Base-by-base conservation (phyloP, 2,797 vertebrate genomes). In the Channa striata region DNA sequence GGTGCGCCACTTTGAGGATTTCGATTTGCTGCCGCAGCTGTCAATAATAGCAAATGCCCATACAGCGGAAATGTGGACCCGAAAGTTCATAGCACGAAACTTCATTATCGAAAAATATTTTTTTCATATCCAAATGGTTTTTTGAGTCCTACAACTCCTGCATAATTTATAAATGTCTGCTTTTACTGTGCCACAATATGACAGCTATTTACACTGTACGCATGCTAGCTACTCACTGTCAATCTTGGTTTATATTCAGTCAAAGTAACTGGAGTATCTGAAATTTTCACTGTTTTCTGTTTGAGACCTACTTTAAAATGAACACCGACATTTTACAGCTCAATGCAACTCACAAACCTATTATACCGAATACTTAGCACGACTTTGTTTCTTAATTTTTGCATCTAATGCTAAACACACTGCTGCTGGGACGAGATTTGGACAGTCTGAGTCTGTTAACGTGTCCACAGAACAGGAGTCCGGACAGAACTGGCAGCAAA, bases 31-130 rank as follows among this genome's bases (percentile, higher is more conserved):
- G 1, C 0, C 4, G 0, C 8, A 3, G 59, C 39, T 77, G 86
- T 72, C 91, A 56, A 1, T 91, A 80, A 23, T 6, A 0, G 34
- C 78, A 82, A 90, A 93, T 88, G 59, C 84, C 91, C 90, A 85
- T 89, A 92, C 83, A 92, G 91, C 91, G 91, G 92, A 93, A 93
- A 91, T 90, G 84, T 89, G 74, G 59, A 81, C 74, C 25, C 76
- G 84, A 91, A 93, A 92, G 90, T 92, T 92, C 84, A 89, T 74
- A 85, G 78, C 78, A 84, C 72, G 56, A 88, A 92, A 93, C 89
- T 92, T 91, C 59, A 89, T 81, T 74, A 81, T 77, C 47, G 44
- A 51, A 70, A 85, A 81, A 87, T 83, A 81, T 77, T 81, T 72
- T 73, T 79, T 77, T 58, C 1, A 39, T 71, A 49, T 69, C 1